These are phyloP conservation scores for Drosophila persimilis DNA, from an alignment of 1,140 invertebrate genomes.

Conservation along the genomic window DNA sequence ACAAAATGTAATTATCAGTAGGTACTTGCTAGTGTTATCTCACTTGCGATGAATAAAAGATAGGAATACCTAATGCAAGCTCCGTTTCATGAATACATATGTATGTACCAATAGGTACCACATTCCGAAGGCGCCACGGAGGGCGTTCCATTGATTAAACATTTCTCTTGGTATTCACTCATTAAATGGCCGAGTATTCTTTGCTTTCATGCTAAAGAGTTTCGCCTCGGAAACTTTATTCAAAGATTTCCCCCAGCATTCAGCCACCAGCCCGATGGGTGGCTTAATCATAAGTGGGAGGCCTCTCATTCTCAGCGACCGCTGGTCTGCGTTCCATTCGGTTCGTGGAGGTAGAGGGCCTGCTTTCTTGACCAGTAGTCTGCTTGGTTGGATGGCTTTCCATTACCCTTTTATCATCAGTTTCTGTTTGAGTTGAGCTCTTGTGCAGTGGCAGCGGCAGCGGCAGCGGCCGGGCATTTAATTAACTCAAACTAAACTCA, in stretches of 20 bases:
- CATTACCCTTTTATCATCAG: constrained; percentile 41
- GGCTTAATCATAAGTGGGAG: constrained; percentile 13
- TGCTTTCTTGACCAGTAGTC: constrained; percentile 1
- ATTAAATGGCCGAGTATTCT: constrained; percentile 14
- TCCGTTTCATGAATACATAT: too few relatives aligned
- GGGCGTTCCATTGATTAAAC: constrained; percentile 22
- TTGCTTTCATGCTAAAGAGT: constrained; percentile 24
- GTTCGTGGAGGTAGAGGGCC: not conserved
- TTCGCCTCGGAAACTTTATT: constrained; percentile 22
- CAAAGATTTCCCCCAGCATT: constrained; percentile 21
- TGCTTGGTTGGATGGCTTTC: constrained; percentile 17
- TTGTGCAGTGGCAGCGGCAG: constrained; percentile 31
- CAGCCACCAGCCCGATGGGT: not conserved
- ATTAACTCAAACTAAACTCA: constrained; percentile 67
- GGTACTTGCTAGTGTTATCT: too few relatives aligned
- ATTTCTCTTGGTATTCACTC: constrained; percentile 13
- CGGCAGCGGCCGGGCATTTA: constrained; percentile 43
- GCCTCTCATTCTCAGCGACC: constrained; percentile 6
- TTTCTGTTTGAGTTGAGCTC: constrained; percentile 64
- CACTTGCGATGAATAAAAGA: too few relatives aligned
- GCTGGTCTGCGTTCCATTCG: constrained; percentile 7
- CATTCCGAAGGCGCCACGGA: constrained; percentile 16
- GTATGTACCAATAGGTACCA: too few relatives aligned
- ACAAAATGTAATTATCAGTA: too few relatives aligned
- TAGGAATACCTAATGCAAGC: too few relatives aligned